These are phyloP conservation scores for Motacilla tschutschensis DNA, from an alignment of 2,113 vertebrate species.

Conservation along the genomic window DNA sequence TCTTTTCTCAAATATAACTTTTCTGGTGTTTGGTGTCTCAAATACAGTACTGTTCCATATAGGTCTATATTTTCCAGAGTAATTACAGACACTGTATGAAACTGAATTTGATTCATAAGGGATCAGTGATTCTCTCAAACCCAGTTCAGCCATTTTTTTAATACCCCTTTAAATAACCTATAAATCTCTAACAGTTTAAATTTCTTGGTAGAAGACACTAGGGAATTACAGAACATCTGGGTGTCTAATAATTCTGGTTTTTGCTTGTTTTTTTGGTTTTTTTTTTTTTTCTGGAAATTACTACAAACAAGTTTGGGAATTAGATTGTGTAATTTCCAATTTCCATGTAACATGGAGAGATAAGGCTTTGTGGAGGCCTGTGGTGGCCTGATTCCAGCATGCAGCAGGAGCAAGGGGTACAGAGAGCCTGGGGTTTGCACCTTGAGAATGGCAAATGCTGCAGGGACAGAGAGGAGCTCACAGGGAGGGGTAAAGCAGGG, in stretches of 20 bases:
- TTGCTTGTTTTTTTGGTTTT: not conserved
- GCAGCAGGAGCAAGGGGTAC: not conserved
- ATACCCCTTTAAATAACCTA: not conserved
- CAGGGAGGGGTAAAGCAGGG: not conserved
- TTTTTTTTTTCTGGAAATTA: not conserved
- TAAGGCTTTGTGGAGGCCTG: accelerated
- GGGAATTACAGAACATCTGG: not conserved
- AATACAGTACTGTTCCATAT: not conserved
- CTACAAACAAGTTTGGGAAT: not conserved
- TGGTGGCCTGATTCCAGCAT: not conserved
- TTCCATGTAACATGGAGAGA: not conserved
- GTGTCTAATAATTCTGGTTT: not conserved
- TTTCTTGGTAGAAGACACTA: not conserved
- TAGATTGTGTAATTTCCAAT: not conserved
- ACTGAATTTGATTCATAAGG: not conserved
- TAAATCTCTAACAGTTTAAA: not conserved
- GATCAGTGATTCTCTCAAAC: not conserved
- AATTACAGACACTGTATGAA: not conserved
- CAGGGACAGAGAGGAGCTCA: not conserved
- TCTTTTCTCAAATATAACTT: not conserved
- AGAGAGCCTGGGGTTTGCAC: not conserved
- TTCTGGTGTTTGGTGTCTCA: not conserved
- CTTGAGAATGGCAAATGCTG: not conserved
- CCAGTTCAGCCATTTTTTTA: not conserved
- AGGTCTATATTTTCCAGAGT: not conserved